Evolutionary conservation across 1,140 invertebrate genomes (phyloP).

Genomic region (Pseudomyrmex sp.): DNA sequence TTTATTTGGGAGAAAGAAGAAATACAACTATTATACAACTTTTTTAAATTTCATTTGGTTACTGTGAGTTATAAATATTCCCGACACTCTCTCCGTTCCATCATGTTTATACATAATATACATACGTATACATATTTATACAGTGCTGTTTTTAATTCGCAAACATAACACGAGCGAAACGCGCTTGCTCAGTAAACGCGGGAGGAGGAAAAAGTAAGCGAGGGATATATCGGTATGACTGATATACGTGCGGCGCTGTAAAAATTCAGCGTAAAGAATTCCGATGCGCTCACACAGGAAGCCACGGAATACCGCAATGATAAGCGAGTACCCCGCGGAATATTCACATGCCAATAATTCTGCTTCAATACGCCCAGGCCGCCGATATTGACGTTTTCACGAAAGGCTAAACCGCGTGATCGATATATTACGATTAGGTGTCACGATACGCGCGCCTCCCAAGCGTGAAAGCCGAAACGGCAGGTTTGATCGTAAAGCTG

Average conservation of each 20-base stretch:
- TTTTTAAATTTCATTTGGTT: neutral
- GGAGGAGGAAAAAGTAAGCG: no score
- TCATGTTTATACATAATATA: no score
- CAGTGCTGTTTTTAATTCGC: constrained; percentile 4
- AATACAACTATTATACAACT: neutral
- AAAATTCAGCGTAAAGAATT: constrained; percentile 27
- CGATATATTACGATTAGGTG: constrained; percentile 72
- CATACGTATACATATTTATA: no score
- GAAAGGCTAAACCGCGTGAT: constrained; percentile 72
- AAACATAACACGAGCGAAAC: neutral
- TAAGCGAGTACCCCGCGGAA: constrained; percentile 58
- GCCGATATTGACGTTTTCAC: constrained; percentile 70
- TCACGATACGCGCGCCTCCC: constrained; percentile 35
- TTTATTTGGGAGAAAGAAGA: neutral
- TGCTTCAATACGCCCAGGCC: constrained; percentile 59
- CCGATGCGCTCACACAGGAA: neutral
- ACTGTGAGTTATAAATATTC: neutral
- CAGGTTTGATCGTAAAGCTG: constrained; percentile 41
- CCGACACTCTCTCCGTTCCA: no score
- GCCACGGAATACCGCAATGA: constrained; percentile 63
- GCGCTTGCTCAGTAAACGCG: constrained; percentile 4
- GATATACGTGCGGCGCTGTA: constrained; percentile 4
- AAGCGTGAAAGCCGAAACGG: constrained; percentile 49
- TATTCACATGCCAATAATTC: constrained; percentile 71
- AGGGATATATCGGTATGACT: constrained; percentile 36